Evolutionary conservation across 2,113 vertebrate species (phyloP).

Genomic region (Notarius lentiginosus): DNA sequence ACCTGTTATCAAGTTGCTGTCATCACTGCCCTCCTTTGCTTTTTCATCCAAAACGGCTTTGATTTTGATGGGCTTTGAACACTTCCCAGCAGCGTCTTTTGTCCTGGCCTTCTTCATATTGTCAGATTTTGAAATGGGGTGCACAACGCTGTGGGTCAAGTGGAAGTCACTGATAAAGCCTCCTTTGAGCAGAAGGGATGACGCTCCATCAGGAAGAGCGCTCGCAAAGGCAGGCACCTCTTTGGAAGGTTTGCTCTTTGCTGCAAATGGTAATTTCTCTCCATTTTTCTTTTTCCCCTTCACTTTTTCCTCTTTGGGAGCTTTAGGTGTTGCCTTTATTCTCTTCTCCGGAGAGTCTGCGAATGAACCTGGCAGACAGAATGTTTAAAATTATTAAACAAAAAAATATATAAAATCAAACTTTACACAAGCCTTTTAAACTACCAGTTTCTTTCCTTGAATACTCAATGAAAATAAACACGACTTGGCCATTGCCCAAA

Average conservation of each 20-base stretch:
- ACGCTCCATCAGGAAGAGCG: slow-evolving; percentile 42
- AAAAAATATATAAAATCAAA: not conserved
- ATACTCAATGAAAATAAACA: not conserved
- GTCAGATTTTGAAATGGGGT: slow-evolving; percentile 56
- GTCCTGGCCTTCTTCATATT: slow-evolving; percentile 60
- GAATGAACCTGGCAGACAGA: slow-evolving; percentile 19
- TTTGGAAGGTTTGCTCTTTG: slow-evolving; percentile 60
- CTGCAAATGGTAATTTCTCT: slow-evolving; percentile 33
- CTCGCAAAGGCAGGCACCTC: slow-evolving; percentile 31
- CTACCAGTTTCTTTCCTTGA: not conserved
- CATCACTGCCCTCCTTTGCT: slow-evolving; percentile 64
- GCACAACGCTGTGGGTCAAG: slow-evolving; percentile 55
- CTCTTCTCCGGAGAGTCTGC: slow-evolving; percentile 27
- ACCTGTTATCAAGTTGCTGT: slow-evolving; percentile 66
- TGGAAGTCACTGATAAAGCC: slow-evolving; percentile 60
- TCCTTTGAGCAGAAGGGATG: slow-evolving; percentile 42
- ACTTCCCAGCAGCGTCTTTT: slow-evolving; percentile 51
- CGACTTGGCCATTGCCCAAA: not conserved
- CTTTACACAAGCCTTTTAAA: not conserved
- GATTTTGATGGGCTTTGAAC: slow-evolving; percentile 39
- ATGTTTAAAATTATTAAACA: no score
- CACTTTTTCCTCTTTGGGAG: slow-evolving; percentile 60
- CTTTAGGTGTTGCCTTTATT: slow-evolving; percentile 59
- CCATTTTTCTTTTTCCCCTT: slow-evolving; percentile 49
- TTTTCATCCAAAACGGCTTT: slow-evolving; percentile 49